Conservation (phyloP, 2,113 vertebrate genomes). For the Scortum barcoo region DNA sequence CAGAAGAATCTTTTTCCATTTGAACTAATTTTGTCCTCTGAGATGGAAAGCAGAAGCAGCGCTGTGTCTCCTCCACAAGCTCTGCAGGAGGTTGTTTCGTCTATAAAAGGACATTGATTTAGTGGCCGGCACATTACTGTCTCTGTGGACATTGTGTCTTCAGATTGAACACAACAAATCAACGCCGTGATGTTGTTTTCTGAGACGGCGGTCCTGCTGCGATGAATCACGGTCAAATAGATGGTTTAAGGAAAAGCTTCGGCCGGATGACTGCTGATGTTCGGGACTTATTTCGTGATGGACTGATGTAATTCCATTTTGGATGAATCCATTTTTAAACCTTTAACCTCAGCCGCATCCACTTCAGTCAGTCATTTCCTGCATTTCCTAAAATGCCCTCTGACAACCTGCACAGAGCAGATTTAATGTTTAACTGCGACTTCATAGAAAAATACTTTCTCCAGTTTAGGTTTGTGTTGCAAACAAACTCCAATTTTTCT, state of each 20-base stretch:
- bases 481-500: background rate
- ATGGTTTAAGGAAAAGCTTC: background rate
- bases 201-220: background rate
- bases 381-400: background rate
- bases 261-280: background rate
- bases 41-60: constrained; percentile 4
- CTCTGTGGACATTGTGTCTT: constrained; percentile 20
- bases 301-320: background rate
- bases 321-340: background rate
- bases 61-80: background rate
- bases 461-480: background rate
- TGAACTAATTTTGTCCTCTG: background rate
- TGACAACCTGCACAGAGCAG: background rate
- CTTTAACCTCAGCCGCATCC: background rate
- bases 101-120: constrained; percentile 37
- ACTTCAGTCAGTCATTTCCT: constrained; percentile 1
- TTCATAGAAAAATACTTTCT: background rate
- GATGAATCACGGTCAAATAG: background rate
- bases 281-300: background rate
- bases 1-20: background rate
- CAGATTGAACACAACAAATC: constrained; percentile 7
- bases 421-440: background rate
- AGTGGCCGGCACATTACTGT: background rate
- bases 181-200: background rate
- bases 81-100: constrained; percentile 24